phyloP scores from a whole-genome alignment of 2,113 vertebrate genomes.

The Oenanthe oenanthe region DNA sequence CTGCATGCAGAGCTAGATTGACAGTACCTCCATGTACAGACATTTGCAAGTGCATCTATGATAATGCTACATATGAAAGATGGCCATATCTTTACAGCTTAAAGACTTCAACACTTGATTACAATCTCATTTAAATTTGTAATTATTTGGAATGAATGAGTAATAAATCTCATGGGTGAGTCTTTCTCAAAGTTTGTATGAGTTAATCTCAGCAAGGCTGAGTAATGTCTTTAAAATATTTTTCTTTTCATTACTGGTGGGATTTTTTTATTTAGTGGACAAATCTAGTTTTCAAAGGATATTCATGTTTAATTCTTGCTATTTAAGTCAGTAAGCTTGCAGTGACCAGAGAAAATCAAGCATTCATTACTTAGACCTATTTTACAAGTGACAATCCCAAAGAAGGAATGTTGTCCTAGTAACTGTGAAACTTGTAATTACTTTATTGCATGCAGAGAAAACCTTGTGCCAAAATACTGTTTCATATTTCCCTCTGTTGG shows the following conservation, averaged over 20 bases:
- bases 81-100: not conserved
- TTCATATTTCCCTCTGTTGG: constrained; percentile 20
- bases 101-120: not conserved
- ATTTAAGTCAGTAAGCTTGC: constrained; percentile 20
- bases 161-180: not conserved
- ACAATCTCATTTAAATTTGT: not conserved
- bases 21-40: not conserved
- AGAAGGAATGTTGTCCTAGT: constrained; percentile 60
- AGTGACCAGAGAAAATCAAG: not conserved
- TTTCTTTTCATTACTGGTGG: not conserved
- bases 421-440: constrained; percentile 43
- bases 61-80: not conserved
- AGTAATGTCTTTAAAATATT: not conserved
- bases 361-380: constrained; percentile 10
- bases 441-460: constrained; percentile 62
- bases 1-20: not conserved
- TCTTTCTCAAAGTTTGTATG: constrained; percentile 12
- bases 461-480: constrained; percentile 46
- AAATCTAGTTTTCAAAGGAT: not conserved
- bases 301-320: not conserved
- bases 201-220: not conserved
- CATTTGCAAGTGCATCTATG: not conserved
- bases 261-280: not conserved
- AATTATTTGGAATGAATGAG: constrained; percentile 31
- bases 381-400: constrained; percentile 60